Conservation (phyloP, 2,888 invertebrate species). For the Lymantria monacha region DNA sequence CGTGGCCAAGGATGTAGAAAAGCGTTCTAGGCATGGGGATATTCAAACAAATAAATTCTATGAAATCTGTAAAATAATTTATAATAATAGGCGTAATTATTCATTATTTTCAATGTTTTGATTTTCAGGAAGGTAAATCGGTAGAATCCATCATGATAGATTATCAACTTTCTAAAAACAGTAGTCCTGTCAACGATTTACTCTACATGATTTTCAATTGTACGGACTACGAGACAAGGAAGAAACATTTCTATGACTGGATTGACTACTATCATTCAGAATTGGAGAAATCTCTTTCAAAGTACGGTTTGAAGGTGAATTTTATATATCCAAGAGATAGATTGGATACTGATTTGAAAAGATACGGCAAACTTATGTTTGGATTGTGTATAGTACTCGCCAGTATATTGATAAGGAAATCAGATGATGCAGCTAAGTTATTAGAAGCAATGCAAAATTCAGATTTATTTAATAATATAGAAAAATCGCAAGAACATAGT, state of each 20-base stretch:
- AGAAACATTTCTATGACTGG: conserved; percentile 36
- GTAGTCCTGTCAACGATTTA: conserved; percentile 40
- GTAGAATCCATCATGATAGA: conserved; percentile 45
- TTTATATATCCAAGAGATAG: conserved; percentile 32
- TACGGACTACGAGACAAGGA: conserved; percentile 41
- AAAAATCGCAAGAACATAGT: not conserved
- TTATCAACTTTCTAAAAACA: conserved; percentile 42
- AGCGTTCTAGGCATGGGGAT: too few species aligned
- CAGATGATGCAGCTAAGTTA: conserved; percentile 26
- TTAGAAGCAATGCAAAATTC: conserved; percentile 15
- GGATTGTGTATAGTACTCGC: conserved; percentile 19
- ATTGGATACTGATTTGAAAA: conserved; percentile 36
- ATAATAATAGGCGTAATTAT: not conserved
- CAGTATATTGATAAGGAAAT: conserved; percentile 24
- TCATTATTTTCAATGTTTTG: not conserved
- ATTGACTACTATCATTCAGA: conserved; percentile 38
- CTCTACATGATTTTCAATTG: conserved; percentile 48
- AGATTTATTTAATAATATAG: conserved; percentile 2
- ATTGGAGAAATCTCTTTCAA: conserved; percentile 29
- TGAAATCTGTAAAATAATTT: too few species aligned
- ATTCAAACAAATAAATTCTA: too few species aligned
- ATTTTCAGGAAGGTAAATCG: conserved; percentile 36
- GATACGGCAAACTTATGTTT: conserved; percentile 30
- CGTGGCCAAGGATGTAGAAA: too few species aligned
- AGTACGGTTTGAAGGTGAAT: conserved; percentile 31